Percentiles rank a stretch among this genome's conserved stretches.
phyloP scores from a whole-genome alignment of 2,113 vertebrate genomes.

The Tympanuchus pallidicinctus region DNA sequence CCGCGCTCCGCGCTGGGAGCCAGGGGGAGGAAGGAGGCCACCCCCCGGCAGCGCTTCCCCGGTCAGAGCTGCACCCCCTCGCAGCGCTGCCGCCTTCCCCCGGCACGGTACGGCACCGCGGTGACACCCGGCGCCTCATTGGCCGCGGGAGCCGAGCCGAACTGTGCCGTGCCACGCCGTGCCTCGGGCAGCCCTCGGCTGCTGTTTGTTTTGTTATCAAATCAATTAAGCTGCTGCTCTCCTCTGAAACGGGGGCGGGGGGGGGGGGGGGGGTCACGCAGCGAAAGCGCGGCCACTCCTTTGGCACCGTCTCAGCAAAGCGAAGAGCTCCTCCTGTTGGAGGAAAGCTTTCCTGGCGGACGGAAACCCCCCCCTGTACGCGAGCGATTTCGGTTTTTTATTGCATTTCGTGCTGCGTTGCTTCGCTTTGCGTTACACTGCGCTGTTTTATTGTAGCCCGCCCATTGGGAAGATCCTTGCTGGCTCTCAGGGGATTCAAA shows the following conservation, averaged over 20 bases:
- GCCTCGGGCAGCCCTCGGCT: slow-evolving; percentile 7
- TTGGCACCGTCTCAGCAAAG: slow-evolving; percentile 44
- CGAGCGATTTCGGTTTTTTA: neutral
- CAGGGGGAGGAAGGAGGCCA: neutral
- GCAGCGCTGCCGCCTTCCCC: neutral
- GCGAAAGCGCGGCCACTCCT: neutral
- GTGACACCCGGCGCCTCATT: no score
- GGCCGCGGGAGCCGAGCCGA: neutral
- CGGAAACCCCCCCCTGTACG: neutral
- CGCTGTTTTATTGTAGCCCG: fast-evolving
- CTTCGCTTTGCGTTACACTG: neutral
- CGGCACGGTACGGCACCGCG: no score
- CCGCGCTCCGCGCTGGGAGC: no score
- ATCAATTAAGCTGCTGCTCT: slow-evolving; percentile 63
- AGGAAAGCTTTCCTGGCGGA: neutral
- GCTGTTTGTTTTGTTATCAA: slow-evolving; percentile 66
- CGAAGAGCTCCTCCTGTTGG: slow-evolving; percentile 67
- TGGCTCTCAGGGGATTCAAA: neutral
- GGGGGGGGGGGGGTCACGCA: neutral
- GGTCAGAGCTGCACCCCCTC: neutral
- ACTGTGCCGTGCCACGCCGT: neutral
- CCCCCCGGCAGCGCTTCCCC: neutral
- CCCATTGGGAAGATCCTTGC: neutral
- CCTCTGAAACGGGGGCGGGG: neutral
- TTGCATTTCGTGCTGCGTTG: neutral